Percentiles rank a stretch among this genome's conserved stretches.
Conservation (phyloP, 2,888 invertebrate species). For the Halictus quadricinctus region DNA sequence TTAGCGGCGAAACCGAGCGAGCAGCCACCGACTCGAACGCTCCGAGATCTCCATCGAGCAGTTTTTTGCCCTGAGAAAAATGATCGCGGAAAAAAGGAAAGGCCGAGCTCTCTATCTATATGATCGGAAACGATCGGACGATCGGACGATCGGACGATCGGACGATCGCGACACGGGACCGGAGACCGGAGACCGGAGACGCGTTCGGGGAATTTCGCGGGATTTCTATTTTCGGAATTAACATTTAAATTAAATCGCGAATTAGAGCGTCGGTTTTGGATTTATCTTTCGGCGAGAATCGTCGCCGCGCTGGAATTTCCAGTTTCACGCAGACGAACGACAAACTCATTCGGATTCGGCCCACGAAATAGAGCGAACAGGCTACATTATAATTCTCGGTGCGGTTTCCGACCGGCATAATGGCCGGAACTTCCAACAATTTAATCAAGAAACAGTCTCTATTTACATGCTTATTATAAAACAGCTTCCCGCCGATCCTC, state of each 20-base stretch:
- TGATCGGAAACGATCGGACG: neutral
- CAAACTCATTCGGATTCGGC: conserved; percentile 51
- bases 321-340: conserved; percentile 30
- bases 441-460: conserved; percentile 39
- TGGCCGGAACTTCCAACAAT: conserved; percentile 19
- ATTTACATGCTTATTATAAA: conserved; percentile 34
- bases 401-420: conserved; percentile 21
- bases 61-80: neutral
- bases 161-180: neutral
- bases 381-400: conserved; percentile 46
- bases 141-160: neutral
- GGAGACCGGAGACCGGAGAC: neutral
- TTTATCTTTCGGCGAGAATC: conserved; percentile 45
- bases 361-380: conserved; percentile 40
- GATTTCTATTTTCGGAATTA: conserved; percentile 45
- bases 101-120: neutral
- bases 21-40: neutral
- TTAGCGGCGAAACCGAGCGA: conserved; percentile 38
- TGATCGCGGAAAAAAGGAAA: neutral
- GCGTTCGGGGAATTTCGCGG: neutral
- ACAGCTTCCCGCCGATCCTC: neutral
- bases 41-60: neutral
- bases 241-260: conserved; percentile 56
- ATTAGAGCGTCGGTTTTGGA: conserved; percentile 51
- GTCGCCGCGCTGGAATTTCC: conserved; percentile 31